Conservation (phyloP, 2,888 invertebrate species). For the Rhorus exstirpatorius region DNA sequence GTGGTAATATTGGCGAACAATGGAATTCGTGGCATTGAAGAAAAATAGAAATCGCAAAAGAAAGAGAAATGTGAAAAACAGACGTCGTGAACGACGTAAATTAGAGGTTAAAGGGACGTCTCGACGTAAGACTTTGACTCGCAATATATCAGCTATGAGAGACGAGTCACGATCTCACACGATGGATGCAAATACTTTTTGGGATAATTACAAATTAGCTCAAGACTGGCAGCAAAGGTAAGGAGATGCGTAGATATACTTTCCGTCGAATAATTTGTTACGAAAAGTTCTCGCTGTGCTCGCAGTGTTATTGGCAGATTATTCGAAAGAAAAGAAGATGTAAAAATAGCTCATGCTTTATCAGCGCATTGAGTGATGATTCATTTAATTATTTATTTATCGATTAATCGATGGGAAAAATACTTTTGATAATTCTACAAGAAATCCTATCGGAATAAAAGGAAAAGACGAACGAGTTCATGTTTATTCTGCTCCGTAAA, state of each 20-base stretch:
- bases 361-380: not conserved
- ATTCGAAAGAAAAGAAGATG: not conserved
- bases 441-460: no score
- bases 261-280: not conserved
- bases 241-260: not conserved
- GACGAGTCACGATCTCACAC: slow-evolving; percentile 65
- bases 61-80: slow-evolving; percentile 75
- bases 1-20: slow-evolving; percentile 62
- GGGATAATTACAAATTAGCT: slow-evolving; percentile 83
- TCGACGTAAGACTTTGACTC: slow-evolving; percentile 65
- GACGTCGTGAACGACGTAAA: slow-evolving; percentile 75
- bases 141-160: slow-evolving; percentile 47
- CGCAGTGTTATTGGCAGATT: not conserved
- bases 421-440: no score
- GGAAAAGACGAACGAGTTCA: no score
- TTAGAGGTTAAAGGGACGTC: slow-evolving; percentile 80
- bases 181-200: slow-evolving; percentile 82
- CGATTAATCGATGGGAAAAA: no score
- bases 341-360: not conserved
- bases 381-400: slow-evolving; percentile 7
- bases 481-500: no score
- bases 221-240: slow-evolving; percentile 83
- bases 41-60: slow-evolving; percentile 74
- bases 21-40: slow-evolving; percentile 78
- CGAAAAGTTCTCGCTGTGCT: not conserved